Evolutionary conservation across 1,140 invertebrate species (phyloP).

Genomic region (Venturia canescens): DNA sequence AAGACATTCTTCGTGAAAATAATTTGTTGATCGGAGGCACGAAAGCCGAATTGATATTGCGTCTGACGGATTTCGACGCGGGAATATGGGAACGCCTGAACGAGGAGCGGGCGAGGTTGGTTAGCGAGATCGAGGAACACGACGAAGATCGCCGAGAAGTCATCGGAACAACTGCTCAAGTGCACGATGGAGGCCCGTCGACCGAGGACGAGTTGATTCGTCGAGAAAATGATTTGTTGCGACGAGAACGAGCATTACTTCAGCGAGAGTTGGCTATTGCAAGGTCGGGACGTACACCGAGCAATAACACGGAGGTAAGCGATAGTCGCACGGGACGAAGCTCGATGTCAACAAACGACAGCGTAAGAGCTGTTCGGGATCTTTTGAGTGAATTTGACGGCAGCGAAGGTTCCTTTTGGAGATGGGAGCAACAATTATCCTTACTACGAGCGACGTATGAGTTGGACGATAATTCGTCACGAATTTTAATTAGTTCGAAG

Average conservation of each 20-base stretch:
- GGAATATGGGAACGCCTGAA: constrained; percentile 10
- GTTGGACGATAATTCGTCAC: constrained; percentile 18
- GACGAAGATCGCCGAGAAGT: neutral
- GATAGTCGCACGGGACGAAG: neutral
- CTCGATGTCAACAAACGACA: neutral
- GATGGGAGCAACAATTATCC: constrained; percentile 42
- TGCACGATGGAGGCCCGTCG: neutral
- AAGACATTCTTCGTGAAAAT: constrained; percentile 37
- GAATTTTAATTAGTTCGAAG: constrained; percentile 39
- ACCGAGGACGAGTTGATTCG: constrained; percentile 26
- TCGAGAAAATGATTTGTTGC: constrained; percentile 30
- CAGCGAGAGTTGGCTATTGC: constrained; percentile 21
- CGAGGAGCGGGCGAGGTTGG: neutral
- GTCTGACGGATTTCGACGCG: constrained; percentile 17
- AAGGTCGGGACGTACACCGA: neutral
- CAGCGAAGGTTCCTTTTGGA: constrained; percentile 20
- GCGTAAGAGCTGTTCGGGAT: constrained; percentile 9
- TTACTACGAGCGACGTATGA: constrained; percentile 35
- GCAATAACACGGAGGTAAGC: neutral
- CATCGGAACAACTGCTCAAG: neutral
- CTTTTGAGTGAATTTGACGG: constrained; percentile 16
- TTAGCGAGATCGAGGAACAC: neutral
- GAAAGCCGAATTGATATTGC: constrained; percentile 28
- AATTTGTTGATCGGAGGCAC: constrained; percentile 5
- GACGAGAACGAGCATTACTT: constrained; percentile 38